phyloP scores from a whole-genome alignment of 2,113 vertebrate species.

The Syrrhaptes paradoxus region DNA sequence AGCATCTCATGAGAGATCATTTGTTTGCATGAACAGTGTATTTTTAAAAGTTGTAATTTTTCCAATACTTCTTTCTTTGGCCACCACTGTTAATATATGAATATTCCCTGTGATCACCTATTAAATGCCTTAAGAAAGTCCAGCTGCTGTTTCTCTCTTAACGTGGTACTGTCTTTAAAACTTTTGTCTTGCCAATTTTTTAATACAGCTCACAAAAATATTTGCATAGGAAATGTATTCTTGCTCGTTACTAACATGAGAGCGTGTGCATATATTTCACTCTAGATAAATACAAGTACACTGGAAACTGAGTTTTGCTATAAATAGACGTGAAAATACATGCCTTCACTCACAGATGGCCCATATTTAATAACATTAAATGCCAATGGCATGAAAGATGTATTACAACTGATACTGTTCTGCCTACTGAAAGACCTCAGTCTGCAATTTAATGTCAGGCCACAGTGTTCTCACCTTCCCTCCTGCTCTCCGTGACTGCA shows the following conservation, averaged over 20 bases:
- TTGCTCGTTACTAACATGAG: neutral
- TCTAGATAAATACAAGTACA: neutral
- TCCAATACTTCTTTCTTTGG: neutral
- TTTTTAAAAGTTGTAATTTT: neutral
- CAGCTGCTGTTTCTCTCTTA: neutral
- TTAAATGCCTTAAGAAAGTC: neutral
- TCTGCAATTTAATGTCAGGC: neutral
- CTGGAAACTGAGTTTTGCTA: neutral
- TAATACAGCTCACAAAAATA: neutral
- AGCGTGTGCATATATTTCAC: neutral
- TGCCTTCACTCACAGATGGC: neutral
- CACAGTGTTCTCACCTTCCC: neutral
- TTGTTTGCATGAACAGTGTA: neutral
- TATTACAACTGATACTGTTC: neutral
- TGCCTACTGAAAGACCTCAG: neutral
- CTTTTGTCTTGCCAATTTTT: neutral
- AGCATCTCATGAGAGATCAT: neutral
- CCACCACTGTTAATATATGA: neutral
- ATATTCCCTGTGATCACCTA: neutral
- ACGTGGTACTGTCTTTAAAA: neutral
- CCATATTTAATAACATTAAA: slow-evolving; percentile 12
- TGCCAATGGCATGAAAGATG: neutral
- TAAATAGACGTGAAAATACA: slow-evolving; percentile 15
- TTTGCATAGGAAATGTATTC: neutral
- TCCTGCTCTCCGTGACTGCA: neutral